Conservation (phyloP, 1,140 invertebrate genomes). For the Pogonus chalceus region DNA sequence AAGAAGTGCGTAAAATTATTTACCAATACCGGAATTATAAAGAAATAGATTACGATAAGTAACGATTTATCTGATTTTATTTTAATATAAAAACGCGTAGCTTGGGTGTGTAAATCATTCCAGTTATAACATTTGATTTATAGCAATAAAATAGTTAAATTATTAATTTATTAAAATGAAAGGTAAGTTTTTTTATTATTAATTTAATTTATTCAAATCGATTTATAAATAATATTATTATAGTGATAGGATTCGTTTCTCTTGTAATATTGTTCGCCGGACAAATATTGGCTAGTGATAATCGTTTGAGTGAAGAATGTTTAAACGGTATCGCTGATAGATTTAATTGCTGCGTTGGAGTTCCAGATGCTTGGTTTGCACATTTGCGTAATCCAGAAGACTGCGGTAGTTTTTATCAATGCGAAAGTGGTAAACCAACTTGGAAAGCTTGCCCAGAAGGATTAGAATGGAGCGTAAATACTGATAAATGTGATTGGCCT, state of each 20-base stretch:
- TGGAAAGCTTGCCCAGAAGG: conserved; percentile 7
- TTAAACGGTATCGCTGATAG: not conserved
- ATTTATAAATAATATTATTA: too few relatives aligned
- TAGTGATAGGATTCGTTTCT: not conserved
- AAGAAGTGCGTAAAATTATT: too few relatives aligned
- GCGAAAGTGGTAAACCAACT: conserved; percentile 8
- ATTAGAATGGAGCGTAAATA: conserved; percentile 10
- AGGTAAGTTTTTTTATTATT: too few relatives aligned
- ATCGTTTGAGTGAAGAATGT: not conserved
- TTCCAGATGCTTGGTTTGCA: not conserved
- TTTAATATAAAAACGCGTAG: too few relatives aligned
- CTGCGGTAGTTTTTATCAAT: conserved; percentile 13
- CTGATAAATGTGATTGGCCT: conserved; percentile 12
- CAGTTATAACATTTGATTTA: too few relatives aligned
- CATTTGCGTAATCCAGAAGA: conserved; percentile 11
- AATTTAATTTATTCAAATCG: too few relatives aligned
- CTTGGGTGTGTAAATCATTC: too few relatives aligned
- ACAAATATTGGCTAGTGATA: not conserved
- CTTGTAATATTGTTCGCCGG: not conserved
- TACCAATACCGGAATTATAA: too few relatives aligned
- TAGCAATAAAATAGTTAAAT: too few relatives aligned
- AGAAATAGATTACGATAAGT: too few relatives aligned
- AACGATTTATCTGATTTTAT: too few relatives aligned
- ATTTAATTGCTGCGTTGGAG: not conserved
- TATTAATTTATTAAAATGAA: too few relatives aligned